Base-by-base conservation (phyloP, 2,888 invertebrate species). In the Tanaodytes sp. region DNA sequence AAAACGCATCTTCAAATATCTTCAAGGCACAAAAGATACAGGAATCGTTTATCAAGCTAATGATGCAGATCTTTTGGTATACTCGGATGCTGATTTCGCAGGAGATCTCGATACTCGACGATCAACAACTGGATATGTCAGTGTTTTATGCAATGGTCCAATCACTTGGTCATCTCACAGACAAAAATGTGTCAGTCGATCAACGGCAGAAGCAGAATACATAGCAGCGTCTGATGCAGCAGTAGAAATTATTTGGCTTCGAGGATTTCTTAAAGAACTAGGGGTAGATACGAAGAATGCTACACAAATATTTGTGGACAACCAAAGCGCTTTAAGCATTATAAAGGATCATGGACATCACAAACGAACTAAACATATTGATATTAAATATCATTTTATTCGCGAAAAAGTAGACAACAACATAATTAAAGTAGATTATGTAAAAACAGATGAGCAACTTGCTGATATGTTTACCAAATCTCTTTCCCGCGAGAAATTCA, bases 61-160 rank as follows among this genome's bases (percentile, higher is more conserved):
- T 8, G 8, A 23, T 18, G 11, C 12, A 2, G 9, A 23, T 12
- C 2, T 46, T 1, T 12, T 48, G 1, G 73, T 61, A 11, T 73
- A 72, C 51, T 66, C 55, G 1, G 73, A 75, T 40, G 55, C 73
- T 12, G 71, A 73, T 15, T 75, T 51, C 12, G 68, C 64, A 15
- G 55, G 49, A 6, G 68, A 71, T 63, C 9, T 58, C 1, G 69
- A 66, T 2, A 73, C 71, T 1, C 43, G 70, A 19, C 45, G 64
- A 8, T 71, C 63, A n/a, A 72, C 46, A 4, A 57, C 73, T 2
- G 73, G 70, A 1, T 73, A 68, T 14, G 45, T 66, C 1, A 68
- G 61, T 12, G 2, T 65, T 1, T 33, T 71, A 16, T 54, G 59
- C 19, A 42, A 49, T 20, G 70, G 65, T n/a, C 27, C 67, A 6